Conservation (phyloP, 2,888 invertebrate species). For the Archips xylosteana region DNA sequence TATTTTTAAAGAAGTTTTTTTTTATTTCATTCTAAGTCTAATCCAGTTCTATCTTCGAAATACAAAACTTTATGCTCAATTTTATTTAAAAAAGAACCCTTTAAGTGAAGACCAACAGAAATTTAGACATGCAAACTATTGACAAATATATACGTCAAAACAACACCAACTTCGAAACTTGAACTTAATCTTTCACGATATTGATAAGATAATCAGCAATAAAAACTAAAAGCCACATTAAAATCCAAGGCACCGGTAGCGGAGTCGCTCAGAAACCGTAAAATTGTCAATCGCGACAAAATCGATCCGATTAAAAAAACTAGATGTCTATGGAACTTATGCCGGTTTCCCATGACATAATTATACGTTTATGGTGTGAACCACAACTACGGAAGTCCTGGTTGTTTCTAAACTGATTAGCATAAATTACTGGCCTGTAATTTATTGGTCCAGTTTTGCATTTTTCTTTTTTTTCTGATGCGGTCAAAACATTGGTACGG, state of each 20-base stretch:
- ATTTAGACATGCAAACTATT: neutral
- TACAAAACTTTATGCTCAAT: too few species aligned
- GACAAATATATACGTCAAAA: conserved; percentile 3
- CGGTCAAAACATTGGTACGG: conserved; percentile 46
- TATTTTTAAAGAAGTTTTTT: neutral
- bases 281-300: conserved; percentile 33
- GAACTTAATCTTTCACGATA: neutral
- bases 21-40: too few species aligned
- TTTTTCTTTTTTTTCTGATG: conserved; percentile 43
- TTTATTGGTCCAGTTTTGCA: conserved; percentile 49
- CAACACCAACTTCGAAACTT: neutral
- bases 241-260: conserved; percentile 26
- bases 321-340: conserved; percentile 19
- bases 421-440: conserved; percentile 58
- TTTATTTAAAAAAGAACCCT: too few species aligned
- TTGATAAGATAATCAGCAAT: conserved; percentile 29
- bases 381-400: conserved; percentile 71
- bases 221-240: conserved; percentile 29
- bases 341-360: conserved; percentile 40
- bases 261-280: conserved; percentile 22
- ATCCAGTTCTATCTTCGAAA: too few species aligned
- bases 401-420: conserved; percentile 62
- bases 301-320: conserved; percentile 35
- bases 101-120: too few species aligned
- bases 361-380: conserved; percentile 41